Evolutionary conservation across 2,113 vertebrate genomes (phyloP).

Genomic region (Sorex araneus): DNA sequence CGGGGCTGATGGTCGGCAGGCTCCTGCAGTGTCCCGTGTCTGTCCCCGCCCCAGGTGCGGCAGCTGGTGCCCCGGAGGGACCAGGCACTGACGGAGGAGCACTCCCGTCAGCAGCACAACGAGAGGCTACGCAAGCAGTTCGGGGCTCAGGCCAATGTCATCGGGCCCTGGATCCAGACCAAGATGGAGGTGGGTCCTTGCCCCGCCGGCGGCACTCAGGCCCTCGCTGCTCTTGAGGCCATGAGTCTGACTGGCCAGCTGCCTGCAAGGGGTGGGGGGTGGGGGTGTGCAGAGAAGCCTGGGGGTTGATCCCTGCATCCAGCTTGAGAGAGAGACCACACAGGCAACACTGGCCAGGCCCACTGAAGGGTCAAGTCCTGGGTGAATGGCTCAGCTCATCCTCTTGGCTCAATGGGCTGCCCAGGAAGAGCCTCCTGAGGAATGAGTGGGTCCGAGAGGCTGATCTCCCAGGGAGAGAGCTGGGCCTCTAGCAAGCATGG

Average conservation of each 20-base stretch:
- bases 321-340: neutral
- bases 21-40: neutral
- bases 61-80: constrained; percentile 98
- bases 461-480: neutral
- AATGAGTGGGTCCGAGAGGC: neutral
- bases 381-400: too few species aligned
- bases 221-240: neutral
- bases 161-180: constrained; percentile 99
- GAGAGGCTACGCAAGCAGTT: constrained; percentile 98
- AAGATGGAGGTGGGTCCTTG: constrained; percentile 95
- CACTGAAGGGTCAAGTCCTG: neutral
- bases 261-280: neutral
- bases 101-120: constrained; percentile 97
- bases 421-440: neutral
- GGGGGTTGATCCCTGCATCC: neutral
- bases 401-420: neutral
- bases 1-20: neutral
- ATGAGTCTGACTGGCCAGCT: neutral
- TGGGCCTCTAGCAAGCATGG: neutral
- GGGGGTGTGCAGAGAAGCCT: neutral
- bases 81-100: constrained; percentile 97
- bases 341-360: neutral
- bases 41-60: constrained; percentile 90
- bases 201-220: neutral
- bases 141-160: constrained; percentile 97